Evolutionary conservation across 2,113 vertebrate genomes (phyloP), one percentile per base, ranked within the genome.

Genomic region (Cyprinodon brontotheroides): DNA sequence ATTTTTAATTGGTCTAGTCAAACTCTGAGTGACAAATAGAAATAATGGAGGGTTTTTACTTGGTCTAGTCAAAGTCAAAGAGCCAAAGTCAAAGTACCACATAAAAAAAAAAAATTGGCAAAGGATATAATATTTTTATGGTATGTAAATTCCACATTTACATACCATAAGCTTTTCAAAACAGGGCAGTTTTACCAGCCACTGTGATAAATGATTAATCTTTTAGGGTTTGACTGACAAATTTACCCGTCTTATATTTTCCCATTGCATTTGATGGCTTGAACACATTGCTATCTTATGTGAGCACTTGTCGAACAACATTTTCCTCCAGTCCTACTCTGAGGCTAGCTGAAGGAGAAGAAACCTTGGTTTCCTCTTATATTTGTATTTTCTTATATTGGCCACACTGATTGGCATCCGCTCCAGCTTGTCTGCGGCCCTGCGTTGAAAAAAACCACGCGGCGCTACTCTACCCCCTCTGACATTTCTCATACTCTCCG

Each of bases 401-500:
- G 64, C 69, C 50, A 22, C 36, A 75, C 80, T 89, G 91, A 90
- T 77, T 89, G 88, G 90, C 86, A 83, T 85, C 69, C 84, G 74
- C 86, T 85, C 72, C 70, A 85, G 84, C 82, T 78, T 81, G 75
- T 86, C 85, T 89, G 87, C 77, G 89, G 85, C 90, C 91, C 90
- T 89, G 92, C 73, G 67, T 79, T 87, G 89, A 70, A 91, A 13
- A 29, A 92, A 87, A 89, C 85, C 91, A 85, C 89, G 82, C 77
- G 78, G 85, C 84, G 80, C 88, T 86, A 75, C 85, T 83, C 75
- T 87, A 79, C 87, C 80, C 87, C 87, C 80, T 82, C 87, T 81
- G 82, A 89, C 75, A 88, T 85, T 84, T 90, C 90, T 92, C 90
- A 89, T 92, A 90, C 85, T 91, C 91, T 91, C 90, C 91, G 87